phyloP scores from a whole-genome alignment of 2,113 vertebrate species.

The Dipodomys stephensi region DNA sequence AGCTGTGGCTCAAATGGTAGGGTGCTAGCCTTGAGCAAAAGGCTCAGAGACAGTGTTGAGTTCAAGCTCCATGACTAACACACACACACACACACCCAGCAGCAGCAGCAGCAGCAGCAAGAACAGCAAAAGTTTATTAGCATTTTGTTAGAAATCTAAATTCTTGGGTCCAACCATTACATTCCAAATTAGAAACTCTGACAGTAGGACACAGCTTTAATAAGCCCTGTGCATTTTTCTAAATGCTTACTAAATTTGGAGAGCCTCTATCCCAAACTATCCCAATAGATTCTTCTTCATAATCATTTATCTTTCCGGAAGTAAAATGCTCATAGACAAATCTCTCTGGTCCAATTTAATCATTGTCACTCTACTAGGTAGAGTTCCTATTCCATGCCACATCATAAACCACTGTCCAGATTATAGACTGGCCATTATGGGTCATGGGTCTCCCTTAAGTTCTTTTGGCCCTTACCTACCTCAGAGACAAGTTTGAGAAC shows the following conservation, averaged over 20 bases:
- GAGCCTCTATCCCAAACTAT: neutral
- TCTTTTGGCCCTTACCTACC: neutral
- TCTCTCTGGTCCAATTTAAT: neutral
- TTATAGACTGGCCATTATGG: neutral
- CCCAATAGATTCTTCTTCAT: neutral
- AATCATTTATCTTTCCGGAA: slow-evolving; percentile 35
- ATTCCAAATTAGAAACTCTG: neutral
- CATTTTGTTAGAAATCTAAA: slow-evolving; percentile 14
- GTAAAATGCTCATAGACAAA: neutral
- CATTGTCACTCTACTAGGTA: neutral
- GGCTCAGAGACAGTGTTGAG: no score
- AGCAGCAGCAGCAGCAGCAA: neutral
- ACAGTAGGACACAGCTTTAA: neutral
- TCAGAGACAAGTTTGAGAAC: neutral
- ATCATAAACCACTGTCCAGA: neutral
- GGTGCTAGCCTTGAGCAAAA: no score
- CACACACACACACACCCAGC: no score
- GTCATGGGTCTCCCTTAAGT: neutral
- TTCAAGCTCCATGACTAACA: no score
- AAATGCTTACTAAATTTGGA: slow-evolving; percentile 23
- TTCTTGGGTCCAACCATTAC: neutral
- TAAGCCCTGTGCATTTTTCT: neutral
- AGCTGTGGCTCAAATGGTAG: no score
- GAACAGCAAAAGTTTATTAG: neutral
- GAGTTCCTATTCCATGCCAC: neutral